Base-by-base conservation (phyloP, 2,797 vertebrate genomes). In the Xenops minutus region DNA sequence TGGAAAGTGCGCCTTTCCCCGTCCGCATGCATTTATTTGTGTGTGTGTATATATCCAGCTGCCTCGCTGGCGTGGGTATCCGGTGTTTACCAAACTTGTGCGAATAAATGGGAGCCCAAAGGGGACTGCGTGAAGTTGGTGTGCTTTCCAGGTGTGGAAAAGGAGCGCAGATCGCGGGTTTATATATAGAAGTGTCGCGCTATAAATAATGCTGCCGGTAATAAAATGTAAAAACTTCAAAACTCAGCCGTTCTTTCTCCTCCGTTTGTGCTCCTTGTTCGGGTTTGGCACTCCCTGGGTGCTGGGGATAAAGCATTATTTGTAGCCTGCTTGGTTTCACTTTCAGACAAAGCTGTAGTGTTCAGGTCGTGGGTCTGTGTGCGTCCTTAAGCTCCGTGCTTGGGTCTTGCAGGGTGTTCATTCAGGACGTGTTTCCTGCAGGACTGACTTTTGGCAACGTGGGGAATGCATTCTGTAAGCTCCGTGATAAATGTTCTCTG, bases 291-390 rank as follows among this genome's bases (percentile, higher is more conserved):
- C 85, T 88, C 79, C 52, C 48, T 15, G 85, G 73, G 89, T 27
- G 44, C 91, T 27, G 55, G 87, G 89, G 75, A 52, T 52, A 36
- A 82, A 85, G 91, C 89, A 44, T 85, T 91, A 62, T 89, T 92
- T 90, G 94, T 55, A 88, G 89, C 34, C 87, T n/a, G 77, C 80
- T 90, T 91, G 91, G 93, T 97, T 97, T 97, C 94, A 63, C 96
- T 97, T 96, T 97, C 94, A 73, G 15, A 94, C 95, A 94, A 95
- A 95, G 94, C 96, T 97, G 94, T 30, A 71, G 96, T 94, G 96
- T 95, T 90, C 63, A 8, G 95, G 85, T 92, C 55, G 30, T 66
- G 7, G 91, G 26, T 46, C 78, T n/a, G 46, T 21, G 91, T 7
- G 68, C 10, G 49, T 59, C 82, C 78, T 44, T 12, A 27, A 89